phyloP scores from a whole-genome alignment of 2,113 vertebrate genomes.

The Andinoacara biseriatus region DNA sequence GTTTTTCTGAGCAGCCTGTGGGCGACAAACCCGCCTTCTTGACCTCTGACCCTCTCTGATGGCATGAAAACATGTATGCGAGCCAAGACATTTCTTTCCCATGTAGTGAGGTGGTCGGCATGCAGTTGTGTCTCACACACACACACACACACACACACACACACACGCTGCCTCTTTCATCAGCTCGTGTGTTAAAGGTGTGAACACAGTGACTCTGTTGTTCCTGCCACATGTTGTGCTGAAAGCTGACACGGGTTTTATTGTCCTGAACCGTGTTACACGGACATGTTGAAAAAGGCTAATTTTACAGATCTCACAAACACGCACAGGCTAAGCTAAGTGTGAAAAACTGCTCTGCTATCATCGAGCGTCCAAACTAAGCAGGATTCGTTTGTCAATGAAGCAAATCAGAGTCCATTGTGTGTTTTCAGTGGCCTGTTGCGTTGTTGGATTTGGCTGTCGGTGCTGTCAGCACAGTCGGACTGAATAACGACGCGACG shows the following conservation, averaged over 20 bases:
- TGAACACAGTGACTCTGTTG: slow-evolving; percentile 46
- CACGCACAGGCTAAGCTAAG: not conserved
- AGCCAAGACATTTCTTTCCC: slow-evolving; percentile 18
- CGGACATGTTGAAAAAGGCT: slow-evolving; percentile 29
- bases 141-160: not conserved
- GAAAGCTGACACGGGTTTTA: slow-evolving; percentile 58
- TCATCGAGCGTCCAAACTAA: slow-evolving; percentile 19
- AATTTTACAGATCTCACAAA: slow-evolving; percentile 20
- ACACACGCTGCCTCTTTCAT: slow-evolving; percentile 37
- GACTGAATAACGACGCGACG: not conserved
- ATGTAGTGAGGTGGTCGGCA: not conserved
- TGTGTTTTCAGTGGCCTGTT: slow-evolving; percentile 22
- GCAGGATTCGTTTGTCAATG: slow-evolving; percentile 23
- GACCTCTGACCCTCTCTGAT: slow-evolving; percentile 34
- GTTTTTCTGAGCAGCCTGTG: not conserved
- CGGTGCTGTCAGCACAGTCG: slow-evolving; percentile 1
- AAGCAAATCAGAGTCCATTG: slow-evolving; percentile 8
- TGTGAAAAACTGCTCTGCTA: slow-evolving; percentile 13
- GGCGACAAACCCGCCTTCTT: accelerated
- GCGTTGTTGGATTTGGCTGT: slow-evolving; percentile 19
- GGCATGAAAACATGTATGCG: not conserved
- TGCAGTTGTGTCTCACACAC: not conserved
- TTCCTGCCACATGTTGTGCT: slow-evolving; percentile 51
- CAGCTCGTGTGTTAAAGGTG: slow-evolving; percentile 49
- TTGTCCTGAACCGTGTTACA: slow-evolving; percentile 41